Evolutionary conservation across 2,888 invertebrate species (phyloP), one percentile per base, ranked within the genome.

Genomic region (Coenonympha glycerion): DNA sequence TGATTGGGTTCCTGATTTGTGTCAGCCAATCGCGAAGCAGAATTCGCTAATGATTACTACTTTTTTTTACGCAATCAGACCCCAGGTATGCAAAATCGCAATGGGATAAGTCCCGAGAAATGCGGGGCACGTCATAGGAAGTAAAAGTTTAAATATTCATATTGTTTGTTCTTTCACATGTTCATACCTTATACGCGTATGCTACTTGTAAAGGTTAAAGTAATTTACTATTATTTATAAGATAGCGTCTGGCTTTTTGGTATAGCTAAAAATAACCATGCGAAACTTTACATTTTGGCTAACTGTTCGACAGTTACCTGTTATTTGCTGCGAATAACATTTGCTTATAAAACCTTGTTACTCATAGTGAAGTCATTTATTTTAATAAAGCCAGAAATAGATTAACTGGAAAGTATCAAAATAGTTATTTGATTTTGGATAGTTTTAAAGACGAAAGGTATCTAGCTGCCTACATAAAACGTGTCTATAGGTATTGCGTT

Each of bases 371-470:
- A 24, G 40, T 39, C 15, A 47, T 30, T 18, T 30, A 31, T 47
- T 16, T 22, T 13, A 22, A 31, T 33, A 34, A n/a, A 22, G 18
- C 31, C 22, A 13, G 16, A 16, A 48, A 48, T 48, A 48, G 47
- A 31, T 30, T 15, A 31, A 18, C 48, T 52, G 48, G 47, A 31
- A 28, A 48, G 4, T 37, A 34, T 44, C 47, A 44, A 39, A 13
- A 16, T 13, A 18, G 8, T 33, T 19, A 19, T 22, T 39, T 11
- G 31, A 34, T 34, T 33, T 16, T 11, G n/a, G n/a, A 15, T 34
- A 22, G 16, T 16, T n/a, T n/a, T n/a, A 9, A 33, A 24, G 8
- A 24, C 3, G 8, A 34, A 34, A 34, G 24, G 3, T 22, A 37
- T 15, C 13, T 13, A 3, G 3, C 8, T 8, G 13, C 3, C 13